A percentile compares a stretch with the other conserved stretches of the same genome.
phyloP scores from a whole-genome alignment of 2,113 vertebrate species.

The Oxygymnocypris stewartii region DNA sequence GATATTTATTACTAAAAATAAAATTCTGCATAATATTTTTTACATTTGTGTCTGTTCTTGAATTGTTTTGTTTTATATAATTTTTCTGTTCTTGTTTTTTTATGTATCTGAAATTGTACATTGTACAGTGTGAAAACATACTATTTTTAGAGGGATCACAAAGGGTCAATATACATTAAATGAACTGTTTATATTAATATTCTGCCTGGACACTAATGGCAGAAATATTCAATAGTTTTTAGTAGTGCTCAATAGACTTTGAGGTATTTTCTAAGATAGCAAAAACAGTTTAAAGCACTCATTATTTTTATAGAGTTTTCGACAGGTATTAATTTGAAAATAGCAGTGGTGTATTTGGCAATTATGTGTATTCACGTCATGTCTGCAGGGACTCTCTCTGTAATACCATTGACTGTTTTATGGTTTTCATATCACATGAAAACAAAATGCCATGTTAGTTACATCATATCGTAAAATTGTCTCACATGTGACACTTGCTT shows the following conservation, averaged over 20 bases:
- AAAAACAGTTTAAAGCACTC: no score
- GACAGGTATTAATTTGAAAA: not conserved
- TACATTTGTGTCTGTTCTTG: not conserved
- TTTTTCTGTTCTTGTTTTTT: not conserved
- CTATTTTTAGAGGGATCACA: not conserved
- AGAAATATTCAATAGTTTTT: not conserved
- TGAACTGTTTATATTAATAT: not conserved
- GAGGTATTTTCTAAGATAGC: not conserved
- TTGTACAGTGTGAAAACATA: not conserved
- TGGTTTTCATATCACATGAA: not conserved
- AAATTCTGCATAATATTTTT: not conserved
- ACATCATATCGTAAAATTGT: not conserved
- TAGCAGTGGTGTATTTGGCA: no score
- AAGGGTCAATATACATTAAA: not conserved
- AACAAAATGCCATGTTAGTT: not conserved
- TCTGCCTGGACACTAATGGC: not conserved
- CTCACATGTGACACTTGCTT: not conserved
- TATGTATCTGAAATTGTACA: not conserved
- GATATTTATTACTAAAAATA: not conserved
- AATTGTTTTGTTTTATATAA: not conserved
- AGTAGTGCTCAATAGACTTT: not conserved
- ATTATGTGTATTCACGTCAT: not conserved
- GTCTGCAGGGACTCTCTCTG: not conserved
- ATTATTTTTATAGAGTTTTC: no score
- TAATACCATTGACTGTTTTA: not conserved